phyloP scores from a whole-genome alignment of 2,113 vertebrate genomes.

The Protomyctophum bolini region DNA sequence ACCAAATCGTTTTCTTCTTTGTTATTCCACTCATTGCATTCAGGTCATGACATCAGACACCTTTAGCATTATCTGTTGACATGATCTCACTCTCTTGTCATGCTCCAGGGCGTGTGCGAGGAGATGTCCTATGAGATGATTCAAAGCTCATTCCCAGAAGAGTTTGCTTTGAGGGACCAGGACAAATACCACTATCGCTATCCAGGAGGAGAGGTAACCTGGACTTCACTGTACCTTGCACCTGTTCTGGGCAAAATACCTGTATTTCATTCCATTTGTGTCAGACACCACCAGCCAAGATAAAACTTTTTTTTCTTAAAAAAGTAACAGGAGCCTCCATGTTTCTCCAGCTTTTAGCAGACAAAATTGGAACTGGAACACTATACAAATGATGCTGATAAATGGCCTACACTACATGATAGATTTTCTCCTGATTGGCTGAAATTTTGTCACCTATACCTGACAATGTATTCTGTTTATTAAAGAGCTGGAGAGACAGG shows the following conservation, averaged over 20 bases:
- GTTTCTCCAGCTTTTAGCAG: too few species aligned
- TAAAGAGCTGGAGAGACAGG: too few species aligned
- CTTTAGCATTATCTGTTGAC: background rate
- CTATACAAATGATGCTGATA: too few species aligned
- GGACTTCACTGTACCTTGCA: background rate
- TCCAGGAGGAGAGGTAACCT: slow-evolving; percentile 92
- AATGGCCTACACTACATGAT: too few species aligned
- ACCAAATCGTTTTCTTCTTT: background rate
- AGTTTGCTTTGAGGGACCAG: slow-evolving; percentile 94
- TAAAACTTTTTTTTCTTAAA: too few species aligned
- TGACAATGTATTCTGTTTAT: too few species aligned
- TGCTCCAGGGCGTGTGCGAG: slow-evolving; percentile 91
- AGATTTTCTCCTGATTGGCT: too few species aligned
- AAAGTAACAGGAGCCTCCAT: too few species aligned
- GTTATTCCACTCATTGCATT: background rate
- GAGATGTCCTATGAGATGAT: slow-evolving; percentile 97
- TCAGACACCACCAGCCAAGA: too few species aligned
- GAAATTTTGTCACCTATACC: too few species aligned
- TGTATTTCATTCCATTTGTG: background rate
- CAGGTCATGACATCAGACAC: background rate
- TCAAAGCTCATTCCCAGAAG: slow-evolving; percentile 88
- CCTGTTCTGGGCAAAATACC: too few species aligned
- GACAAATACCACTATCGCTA: slow-evolving; percentile 99
- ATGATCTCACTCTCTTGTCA: background rate
- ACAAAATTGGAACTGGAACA: too few species aligned